Base-by-base conservation (phyloP, 2,113 vertebrate species). In the Antechinus stuartii region DNA sequence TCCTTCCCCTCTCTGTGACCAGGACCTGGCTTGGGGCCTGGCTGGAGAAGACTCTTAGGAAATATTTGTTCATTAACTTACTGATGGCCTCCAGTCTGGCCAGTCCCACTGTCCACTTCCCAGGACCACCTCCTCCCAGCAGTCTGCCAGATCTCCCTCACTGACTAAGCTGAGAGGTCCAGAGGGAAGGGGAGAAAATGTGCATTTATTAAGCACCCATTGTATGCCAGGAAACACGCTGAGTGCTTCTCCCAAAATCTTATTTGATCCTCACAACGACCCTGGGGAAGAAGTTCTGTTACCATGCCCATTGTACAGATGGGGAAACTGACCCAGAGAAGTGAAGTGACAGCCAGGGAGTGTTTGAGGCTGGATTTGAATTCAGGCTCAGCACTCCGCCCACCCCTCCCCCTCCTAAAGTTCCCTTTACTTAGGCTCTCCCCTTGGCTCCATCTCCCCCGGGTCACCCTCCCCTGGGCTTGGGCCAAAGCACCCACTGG, bases 21-120 rank as follows among this genome's bases (percentile, higher is more conserved):
- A 0, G 2, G 42, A 2, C 30, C 46, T 26, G 54, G 54, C 56
- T 6, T 19, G 0, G 27, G 14, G n/a, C 5, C 1, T 2, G 2
- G 2, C 23, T 12, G 1, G 0, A 0, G 90, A 55, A n/a, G 30
- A 46, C 26, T 50, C 22, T 68, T 47, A 16, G n/a, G 24, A 12
- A 14, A 10, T 26, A 1, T 12, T 24, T 91, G 47, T 7, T 25
- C 49, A 0, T 12, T 14, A 1, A 5, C 50, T 52, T 52, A 52
- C 0, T 22, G n/a, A 0, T 10, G 0, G 0, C 6, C 54, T 19
- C 68, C 7, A 76, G 61, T n/a, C 14, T 76, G 57, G 57, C 27
- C 3, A 11, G 10, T 61, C 27, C 11, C 12, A 57, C 24, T 68
- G 12, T 14, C 56, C 10, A 1, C 61, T 68, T 14, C 61, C 61